These are phyloP conservation scores for Palaemon carinicauda DNA, from an alignment of 1,140 invertebrate species.

Conservation along the genomic window DNA sequence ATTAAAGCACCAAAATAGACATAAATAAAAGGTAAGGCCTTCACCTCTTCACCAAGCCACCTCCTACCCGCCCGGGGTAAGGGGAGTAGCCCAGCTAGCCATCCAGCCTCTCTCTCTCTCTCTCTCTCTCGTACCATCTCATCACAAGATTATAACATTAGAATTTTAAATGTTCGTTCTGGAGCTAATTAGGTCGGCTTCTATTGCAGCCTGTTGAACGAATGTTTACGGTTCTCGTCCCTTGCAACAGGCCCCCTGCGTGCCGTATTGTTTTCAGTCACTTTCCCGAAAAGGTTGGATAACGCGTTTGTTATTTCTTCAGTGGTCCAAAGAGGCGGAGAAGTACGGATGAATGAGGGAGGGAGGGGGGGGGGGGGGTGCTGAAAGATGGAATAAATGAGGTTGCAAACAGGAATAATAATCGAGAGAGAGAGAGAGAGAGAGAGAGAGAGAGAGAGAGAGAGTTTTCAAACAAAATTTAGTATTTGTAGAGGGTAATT, in stretches of 20 bases:
- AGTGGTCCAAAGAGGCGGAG: not conserved
- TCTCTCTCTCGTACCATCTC: not conserved
- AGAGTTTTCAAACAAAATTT: no score
- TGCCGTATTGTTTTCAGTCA: not conserved
- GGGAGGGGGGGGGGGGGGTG: no score
- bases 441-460: conserved; percentile 19
- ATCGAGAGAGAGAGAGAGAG: conserved; percentile 15
- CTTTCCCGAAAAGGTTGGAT: not conserved
- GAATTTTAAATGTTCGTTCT: conserved; percentile 52
- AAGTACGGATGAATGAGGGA: conserved; percentile 6
- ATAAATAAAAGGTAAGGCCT: conserved; percentile 22
- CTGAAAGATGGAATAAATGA: not conserved
- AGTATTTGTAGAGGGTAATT: no score
- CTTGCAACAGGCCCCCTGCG: not conserved
- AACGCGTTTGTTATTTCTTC: not conserved
- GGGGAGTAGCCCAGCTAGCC: no score
- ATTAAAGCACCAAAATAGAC: conserved; percentile 21
- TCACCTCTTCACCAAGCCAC: not conserved
- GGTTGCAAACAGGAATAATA: not conserved
- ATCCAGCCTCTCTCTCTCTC: no score
- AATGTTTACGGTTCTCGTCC: not conserved
- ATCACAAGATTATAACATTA: conserved; percentile 57
- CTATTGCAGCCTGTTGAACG: conserved; percentile 24
- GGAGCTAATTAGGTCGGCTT: conserved; percentile 50
- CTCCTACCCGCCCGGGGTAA: not conserved